These are phyloP conservation scores for Epistrophe eligans DNA, from an alignment of 2,888 invertebrate genomes.

Conservation along the genomic window DNA sequence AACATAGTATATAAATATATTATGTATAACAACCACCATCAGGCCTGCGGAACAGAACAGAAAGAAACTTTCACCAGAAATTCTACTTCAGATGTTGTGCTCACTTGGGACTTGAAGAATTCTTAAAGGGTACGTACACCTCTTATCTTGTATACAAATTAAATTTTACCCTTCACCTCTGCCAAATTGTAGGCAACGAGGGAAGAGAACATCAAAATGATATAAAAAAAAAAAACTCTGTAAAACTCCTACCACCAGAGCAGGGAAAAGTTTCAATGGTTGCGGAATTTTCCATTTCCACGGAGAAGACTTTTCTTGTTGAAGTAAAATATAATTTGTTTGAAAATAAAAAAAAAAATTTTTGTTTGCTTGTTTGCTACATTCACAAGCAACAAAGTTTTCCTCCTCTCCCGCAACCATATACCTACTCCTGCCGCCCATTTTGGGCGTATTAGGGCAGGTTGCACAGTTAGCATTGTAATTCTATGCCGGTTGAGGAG, in stretches of 20 bases:
- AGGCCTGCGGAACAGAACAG: conserved; percentile 13
- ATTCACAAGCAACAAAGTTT: conserved; percentile 44
- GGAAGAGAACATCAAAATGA: conserved; percentile 3
- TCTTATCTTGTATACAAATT: conserved; percentile 69
- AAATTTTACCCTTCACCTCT: conserved; percentile 42
- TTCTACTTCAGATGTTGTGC: conserved; percentile 55
- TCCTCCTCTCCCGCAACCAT: too few relatives aligned
- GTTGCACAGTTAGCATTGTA: conserved; percentile 44
- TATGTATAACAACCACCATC: not conserved
- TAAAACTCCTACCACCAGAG: conserved; percentile 9
- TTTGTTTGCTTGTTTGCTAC: conserved; percentile 43
- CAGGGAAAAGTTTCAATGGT: conserved; percentile 62
- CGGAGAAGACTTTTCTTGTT: conserved; percentile 67
- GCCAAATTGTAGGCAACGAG: conserved; percentile 13
- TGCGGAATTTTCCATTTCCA: conserved; percentile 66
- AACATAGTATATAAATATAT: not conserved
- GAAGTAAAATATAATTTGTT: conserved; percentile 74
- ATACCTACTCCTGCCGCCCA: not conserved
- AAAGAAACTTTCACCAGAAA: conserved; percentile 55
- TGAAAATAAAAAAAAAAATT: conserved; percentile 28
- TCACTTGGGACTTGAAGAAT: conserved; percentile 61
- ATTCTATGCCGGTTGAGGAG: conserved; percentile 35
- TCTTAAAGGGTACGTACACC: conserved; percentile 58
- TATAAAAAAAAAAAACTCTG: not conserved
- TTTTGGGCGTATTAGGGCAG: conserved; percentile 33